These are phyloP conservation scores for Noctua comes DNA, from an alignment of 2,888 invertebrate genomes.

Conservation along the genomic window DNA sequence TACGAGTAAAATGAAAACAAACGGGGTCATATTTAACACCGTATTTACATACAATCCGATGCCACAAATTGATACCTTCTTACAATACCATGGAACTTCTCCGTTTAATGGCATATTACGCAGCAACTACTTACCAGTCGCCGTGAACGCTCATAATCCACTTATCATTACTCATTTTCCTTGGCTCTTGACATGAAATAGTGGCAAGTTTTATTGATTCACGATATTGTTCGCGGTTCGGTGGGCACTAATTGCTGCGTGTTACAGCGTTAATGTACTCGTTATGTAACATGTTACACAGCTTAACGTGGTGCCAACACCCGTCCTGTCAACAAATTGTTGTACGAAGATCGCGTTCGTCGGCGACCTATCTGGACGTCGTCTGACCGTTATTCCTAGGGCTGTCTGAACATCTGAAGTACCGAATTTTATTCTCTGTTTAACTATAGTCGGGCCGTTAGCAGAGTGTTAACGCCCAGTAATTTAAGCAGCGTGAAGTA, in stretches of 20 bases:
- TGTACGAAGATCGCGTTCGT: slow-evolving; percentile 42
- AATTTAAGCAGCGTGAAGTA: slow-evolving; percentile 59
- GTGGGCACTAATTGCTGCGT: slow-evolving; percentile 63
- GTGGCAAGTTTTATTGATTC: slow-evolving; percentile 70
- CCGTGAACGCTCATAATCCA: slow-evolving; percentile 54
- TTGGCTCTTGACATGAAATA: slow-evolving; percentile 66
- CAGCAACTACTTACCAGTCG: slow-evolving; percentile 42
- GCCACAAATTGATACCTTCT: slow-evolving; percentile 47
- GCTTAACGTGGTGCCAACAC: slow-evolving; percentile 56
- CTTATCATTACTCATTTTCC: slow-evolving; percentile 52
- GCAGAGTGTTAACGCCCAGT: slow-evolving; percentile 49
- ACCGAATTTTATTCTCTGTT: slow-evolving; percentile 48
- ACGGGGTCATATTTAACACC: slow-evolving; percentile 51
- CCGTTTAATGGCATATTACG: slow-evolving; percentile 52
- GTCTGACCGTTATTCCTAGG: slow-evolving; percentile 60
- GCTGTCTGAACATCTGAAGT: slow-evolving; percentile 46
- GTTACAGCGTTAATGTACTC: slow-evolving; percentile 60
- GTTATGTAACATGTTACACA: slow-evolving; percentile 59
- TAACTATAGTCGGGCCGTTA: slow-evolving; percentile 47
- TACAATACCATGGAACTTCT: slow-evolving; percentile 51
- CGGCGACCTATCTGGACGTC: slow-evolving; percentile 47
- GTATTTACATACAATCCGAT: slow-evolving; percentile 57
- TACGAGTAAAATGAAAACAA: slow-evolving; percentile 30
- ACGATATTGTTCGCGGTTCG: slow-evolving; percentile 66
- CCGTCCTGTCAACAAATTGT: slow-evolving; percentile 58